A percentile compares a stretch with the other conserved stretches of the same genome.
These are phyloP conservation scores for Pygocentrus nattereri DNA, from an alignment of 2,797 vertebrate species.

Conservation along the genomic window DNA sequence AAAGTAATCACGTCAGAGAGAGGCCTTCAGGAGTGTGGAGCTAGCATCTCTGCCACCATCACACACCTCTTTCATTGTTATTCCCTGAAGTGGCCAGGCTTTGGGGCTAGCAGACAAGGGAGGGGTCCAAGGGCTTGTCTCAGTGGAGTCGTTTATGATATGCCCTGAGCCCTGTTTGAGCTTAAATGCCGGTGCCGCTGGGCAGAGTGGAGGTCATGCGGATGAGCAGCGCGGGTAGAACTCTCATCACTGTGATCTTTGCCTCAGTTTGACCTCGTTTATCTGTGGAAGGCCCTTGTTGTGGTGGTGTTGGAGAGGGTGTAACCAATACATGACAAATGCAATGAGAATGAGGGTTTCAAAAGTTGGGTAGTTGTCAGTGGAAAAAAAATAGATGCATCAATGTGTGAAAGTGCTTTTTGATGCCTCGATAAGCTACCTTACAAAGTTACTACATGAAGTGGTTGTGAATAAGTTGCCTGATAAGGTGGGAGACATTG, in stretches of 20 bases:
- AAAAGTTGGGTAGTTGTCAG: not conserved
- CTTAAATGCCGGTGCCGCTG: conserved; percentile 26
- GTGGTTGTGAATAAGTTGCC: too few species aligned
- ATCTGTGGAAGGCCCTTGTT: not conserved
- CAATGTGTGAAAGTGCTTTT: too few species aligned
- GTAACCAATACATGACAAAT: not conserved
- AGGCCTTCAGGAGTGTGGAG: conserved; percentile 48
- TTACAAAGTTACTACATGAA: too few species aligned
- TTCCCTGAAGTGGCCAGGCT: conserved; percentile 44
- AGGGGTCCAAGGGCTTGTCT: conserved; percentile 51
- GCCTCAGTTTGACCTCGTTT: not conserved
- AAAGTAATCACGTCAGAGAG: conserved; percentile 58
- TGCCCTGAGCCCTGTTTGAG: conserved; percentile 33
- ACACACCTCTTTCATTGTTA: conserved; percentile 55
- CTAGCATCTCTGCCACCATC: conserved; percentile 44
- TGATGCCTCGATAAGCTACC: too few species aligned
- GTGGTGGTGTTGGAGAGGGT: not conserved
- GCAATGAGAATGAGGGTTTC: not conserved
- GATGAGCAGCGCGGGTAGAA: conserved; percentile 17
- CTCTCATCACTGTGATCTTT: not conserved
- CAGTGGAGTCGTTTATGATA: conserved; percentile 55
- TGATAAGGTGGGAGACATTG: too few species aligned
- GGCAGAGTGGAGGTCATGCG: conserved; percentile 26
- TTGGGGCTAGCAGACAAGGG: conserved; percentile 43
- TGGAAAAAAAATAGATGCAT: too few species aligned